Evolutionary conservation across 2,113 vertebrate species (phyloP).

Genomic region (Columba livia): DNA sequence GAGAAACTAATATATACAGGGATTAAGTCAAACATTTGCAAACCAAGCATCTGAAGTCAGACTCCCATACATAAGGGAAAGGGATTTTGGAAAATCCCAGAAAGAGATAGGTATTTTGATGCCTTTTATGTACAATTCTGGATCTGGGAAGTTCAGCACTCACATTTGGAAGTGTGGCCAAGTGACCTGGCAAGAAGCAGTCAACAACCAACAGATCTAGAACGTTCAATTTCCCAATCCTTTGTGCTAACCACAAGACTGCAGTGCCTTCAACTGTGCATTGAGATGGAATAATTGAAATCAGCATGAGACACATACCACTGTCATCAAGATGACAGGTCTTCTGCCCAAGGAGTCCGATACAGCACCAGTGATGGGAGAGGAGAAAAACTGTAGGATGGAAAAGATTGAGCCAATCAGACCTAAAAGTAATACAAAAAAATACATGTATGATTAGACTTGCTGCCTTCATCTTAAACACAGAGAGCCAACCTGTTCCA

Average conservation of each 20-base stretch:
- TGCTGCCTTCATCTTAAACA: background rate
- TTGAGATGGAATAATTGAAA: background rate
- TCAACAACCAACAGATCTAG: background rate
- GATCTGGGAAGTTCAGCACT: background rate
- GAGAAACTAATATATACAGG: background rate
- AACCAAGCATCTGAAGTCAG: background rate
- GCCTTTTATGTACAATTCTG: background rate
- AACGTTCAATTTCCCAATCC: background rate
- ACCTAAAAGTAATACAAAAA: constrained; percentile 72
- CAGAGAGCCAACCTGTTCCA: background rate
- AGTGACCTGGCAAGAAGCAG: background rate
- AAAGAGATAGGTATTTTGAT: background rate
- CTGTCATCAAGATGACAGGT: constrained; percentile 84
- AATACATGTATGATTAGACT: background rate
- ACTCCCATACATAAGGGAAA: background rate
- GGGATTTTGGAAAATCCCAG: background rate
- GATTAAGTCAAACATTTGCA: background rate
- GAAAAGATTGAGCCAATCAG: constrained; percentile 93
- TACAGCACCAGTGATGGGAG: constrained; percentile 87
- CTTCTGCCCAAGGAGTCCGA: constrained; percentile 89
- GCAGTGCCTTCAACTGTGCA: background rate
- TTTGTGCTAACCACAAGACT: background rate
- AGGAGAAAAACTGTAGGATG: constrained; percentile 89
- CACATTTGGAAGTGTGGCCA: background rate
- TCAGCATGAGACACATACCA: constrained; percentile 71